Evolutionary conservation across 2,113 vertebrate genomes (phyloP), one percentile per base, ranked within the genome.

Genomic region (Pedionomus torquatus): DNA sequence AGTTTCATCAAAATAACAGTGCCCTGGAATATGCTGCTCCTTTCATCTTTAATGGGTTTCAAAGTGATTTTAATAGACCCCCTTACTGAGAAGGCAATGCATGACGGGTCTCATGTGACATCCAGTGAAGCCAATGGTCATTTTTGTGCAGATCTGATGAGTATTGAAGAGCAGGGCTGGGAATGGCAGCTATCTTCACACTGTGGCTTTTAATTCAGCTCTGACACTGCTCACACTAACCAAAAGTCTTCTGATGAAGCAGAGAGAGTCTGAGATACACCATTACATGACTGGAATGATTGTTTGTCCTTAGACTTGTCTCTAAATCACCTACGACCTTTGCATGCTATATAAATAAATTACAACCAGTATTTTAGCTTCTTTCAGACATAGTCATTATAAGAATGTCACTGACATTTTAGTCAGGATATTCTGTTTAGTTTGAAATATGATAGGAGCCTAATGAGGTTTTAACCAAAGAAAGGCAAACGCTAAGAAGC

Each of bases 371-470:
- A 90, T 65, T 94, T 83, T 86, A 90, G 85, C 63, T 77, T 87
- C 87, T 86, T 91, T 76, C 82, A 94, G 90, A 88, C 46, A 48
- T 11, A 33, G 90, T 58, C 92, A 95, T 96, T 94, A 95, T 57
- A 83, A 90, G 92, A 96, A 93, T 85, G 89, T 85, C 96, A 96
- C 49, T 96, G 96, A 91, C 92, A 95, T 96, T 97, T 95, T 87
- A 96, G 95, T 93, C 93, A 96, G 68, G 66, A 80, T 91, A 95
- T 90, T 92, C 95, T 93, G 51, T 90, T 95, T 83, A 80, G 66
- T 70, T 86, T 95, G 93, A 97, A 96, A 96, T 96, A 96, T 48
- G 95, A 90, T 35, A 83, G 66, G 30, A 87, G 54, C 52, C n/a
- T 96, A 96, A 96, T 95, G 91, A 95, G 52, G 41, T 87, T 93